These are phyloP conservation scores for Nothura maculosa DNA, from an alignment of 2,797 vertebrate genomes.

Conservation along the genomic window DNA sequence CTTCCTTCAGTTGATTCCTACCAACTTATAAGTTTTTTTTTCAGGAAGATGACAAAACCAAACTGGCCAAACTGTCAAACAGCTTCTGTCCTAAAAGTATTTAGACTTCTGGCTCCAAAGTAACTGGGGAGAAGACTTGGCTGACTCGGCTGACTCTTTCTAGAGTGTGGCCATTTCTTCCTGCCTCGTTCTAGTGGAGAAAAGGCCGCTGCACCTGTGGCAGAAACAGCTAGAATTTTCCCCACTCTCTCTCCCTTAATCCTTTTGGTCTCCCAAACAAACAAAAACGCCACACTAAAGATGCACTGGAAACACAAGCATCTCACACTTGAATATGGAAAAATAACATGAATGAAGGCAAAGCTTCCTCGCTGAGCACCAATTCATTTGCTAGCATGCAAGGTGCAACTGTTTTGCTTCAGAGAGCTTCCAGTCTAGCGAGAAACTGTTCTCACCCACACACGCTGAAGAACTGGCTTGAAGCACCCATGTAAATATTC, in stretches of 20 bases:
- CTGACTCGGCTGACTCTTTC: background rate
- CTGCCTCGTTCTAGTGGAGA: background rate
- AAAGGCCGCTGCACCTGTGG: accelerated
- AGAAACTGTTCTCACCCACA: background rate
- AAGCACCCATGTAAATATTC: background rate
- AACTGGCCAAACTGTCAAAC: background rate
- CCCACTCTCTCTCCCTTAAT: background rate
- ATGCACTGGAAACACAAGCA: background rate
- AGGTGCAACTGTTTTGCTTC: background rate
- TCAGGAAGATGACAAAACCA: background rate
- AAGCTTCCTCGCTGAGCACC: background rate
- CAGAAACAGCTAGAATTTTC: background rate
- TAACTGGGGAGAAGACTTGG: background rate
- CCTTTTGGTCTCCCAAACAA: background rate
- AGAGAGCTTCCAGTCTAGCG: background rate
- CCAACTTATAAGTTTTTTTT: background rate
- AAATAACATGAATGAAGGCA: background rate
- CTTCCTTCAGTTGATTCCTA: background rate
- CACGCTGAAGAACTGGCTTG: background rate
- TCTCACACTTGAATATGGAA: background rate
- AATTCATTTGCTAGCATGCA: background rate
- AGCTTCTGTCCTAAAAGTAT: background rate
- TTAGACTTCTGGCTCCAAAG: background rate
- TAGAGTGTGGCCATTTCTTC: background rate
- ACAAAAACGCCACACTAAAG: background rate